A percentile compares a stretch with the other conserved stretches of the same genome.
These are phyloP conservation scores for Mionectes macconnelli DNA, from an alignment of 2,113 vertebrate species.

Conservation along the genomic window DNA sequence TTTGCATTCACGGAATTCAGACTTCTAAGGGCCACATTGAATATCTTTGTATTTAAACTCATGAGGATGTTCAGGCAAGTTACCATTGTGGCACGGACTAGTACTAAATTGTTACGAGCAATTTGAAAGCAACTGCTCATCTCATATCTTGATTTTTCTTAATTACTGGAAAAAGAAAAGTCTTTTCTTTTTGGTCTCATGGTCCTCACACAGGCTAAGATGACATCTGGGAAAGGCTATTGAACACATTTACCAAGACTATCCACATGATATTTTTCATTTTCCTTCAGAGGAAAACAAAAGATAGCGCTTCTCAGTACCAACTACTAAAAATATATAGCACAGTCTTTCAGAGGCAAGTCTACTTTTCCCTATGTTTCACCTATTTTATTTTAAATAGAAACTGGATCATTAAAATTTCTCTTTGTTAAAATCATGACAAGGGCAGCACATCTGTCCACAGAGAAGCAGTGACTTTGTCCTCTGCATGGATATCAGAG, in stretches of 20 bases:
- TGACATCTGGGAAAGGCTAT: not conserved
- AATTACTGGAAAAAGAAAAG: not conserved
- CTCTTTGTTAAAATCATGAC: not conserved
- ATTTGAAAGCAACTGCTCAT: not conserved
- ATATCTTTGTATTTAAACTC: not conserved
- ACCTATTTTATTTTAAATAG: slow-evolving; percentile 5
- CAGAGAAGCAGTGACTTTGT: not conserved
- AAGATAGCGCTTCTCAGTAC: not conserved
- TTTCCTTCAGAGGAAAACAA: not conserved
- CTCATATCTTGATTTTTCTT: not conserved
- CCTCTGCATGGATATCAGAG: not conserved
- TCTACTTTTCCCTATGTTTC: not conserved
- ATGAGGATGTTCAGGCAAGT: not conserved
- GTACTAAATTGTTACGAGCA: not conserved
- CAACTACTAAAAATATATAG: not conserved
- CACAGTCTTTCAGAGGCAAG: not conserved
- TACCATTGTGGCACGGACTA: not conserved
- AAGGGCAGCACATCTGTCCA: not conserved
- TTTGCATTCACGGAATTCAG: not conserved
- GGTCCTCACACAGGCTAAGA: not conserved
- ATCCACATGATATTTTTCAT: not conserved
- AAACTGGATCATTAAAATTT: not conserved
- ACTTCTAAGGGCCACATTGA: not conserved
- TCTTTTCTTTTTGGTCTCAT: not conserved
- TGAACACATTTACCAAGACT: not conserved